These are phyloP conservation scores for Spisula solida DNA, from an alignment of 2,888 invertebrate genomes.

Conservation along the genomic window DNA sequence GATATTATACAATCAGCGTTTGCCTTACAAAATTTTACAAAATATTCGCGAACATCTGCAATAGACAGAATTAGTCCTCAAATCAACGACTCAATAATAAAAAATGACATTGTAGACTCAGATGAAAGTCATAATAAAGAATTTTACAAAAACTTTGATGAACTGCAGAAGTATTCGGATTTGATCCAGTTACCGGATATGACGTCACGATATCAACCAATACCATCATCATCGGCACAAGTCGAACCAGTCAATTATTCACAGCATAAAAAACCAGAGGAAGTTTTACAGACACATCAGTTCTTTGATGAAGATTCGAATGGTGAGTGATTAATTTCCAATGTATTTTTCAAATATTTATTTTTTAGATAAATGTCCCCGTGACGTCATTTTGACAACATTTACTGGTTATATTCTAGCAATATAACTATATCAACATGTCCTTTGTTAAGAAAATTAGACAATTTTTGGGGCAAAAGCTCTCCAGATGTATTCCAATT, in stretches of 20 bases:
- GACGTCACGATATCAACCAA: constrained; percentile 16
- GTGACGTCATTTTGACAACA: background rate
- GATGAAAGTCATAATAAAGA: constrained; percentile 27
- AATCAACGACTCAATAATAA: constrained; percentile 19
- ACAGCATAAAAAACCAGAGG: constrained; percentile 21
- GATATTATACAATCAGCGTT: constrained; percentile 41
- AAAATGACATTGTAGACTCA: background rate
- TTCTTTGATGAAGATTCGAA: constrained; percentile 61
- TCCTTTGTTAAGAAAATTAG: too few relatives aligned
- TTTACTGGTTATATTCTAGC: background rate
- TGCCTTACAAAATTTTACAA: constrained; percentile 34
- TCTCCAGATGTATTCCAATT: too few relatives aligned
- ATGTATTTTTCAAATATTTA: background rate
- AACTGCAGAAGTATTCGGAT: constrained; percentile 56
- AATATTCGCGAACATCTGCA: background rate
- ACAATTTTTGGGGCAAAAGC: background rate
- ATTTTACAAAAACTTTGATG: constrained; percentile 29
- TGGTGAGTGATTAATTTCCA: constrained; percentile 41
- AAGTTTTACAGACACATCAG: background rate
- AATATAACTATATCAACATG: background rate
- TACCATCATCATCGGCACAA: constrained; percentile 26
- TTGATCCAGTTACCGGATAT: constrained; percentile 53
- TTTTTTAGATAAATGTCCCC: background rate
- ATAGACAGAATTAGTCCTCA: background rate
- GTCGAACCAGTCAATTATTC: constrained; percentile 16